These are phyloP conservation scores for Macrophya annulata DNA, from an alignment of 2,888 invertebrate species.

Conservation along the genomic window DNA sequence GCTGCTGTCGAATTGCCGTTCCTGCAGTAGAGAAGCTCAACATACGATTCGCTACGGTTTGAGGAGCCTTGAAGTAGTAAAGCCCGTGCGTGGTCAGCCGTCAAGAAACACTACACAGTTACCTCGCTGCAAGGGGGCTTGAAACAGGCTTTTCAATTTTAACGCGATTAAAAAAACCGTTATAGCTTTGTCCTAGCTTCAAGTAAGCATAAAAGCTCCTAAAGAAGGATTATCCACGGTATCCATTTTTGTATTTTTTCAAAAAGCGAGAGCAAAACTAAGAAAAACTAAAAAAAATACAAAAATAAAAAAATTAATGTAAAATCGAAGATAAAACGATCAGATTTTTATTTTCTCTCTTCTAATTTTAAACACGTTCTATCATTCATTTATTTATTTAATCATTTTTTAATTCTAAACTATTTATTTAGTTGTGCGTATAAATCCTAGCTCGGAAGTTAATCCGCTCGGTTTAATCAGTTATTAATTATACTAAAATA, in stretches of 20 bases:
- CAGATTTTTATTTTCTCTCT: too few species aligned
- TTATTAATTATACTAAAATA: conserved; percentile 36
- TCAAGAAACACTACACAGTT: not conserved
- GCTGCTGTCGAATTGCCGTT: not conserved
- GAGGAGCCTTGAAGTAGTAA: not conserved
- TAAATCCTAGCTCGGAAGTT: conserved; percentile 28
- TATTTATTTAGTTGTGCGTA: too few species aligned
- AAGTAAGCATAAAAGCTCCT: not conserved
- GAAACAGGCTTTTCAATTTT: not conserved
- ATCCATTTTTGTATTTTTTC: not conserved
- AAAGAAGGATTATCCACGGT: not conserved
- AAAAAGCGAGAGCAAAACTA: not conserved
- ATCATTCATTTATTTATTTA: not conserved
- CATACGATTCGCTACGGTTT: not conserved
- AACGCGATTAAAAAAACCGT: conserved; percentile 1
- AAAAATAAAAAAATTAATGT: too few species aligned
- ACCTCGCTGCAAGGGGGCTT: not conserved
- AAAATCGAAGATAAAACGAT: not conserved
- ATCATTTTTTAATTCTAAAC: not conserved
- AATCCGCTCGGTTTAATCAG: conserved; percentile 32
- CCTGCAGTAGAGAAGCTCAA: not conserved
- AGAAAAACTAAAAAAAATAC: not conserved
- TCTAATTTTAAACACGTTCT: too few species aligned
- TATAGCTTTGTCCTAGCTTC: not conserved
- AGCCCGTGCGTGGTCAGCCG: conserved; percentile 12